Evolutionary conservation across 2,888 invertebrate genomes (phyloP).

Genomic region (Norana najaformis): DNA sequence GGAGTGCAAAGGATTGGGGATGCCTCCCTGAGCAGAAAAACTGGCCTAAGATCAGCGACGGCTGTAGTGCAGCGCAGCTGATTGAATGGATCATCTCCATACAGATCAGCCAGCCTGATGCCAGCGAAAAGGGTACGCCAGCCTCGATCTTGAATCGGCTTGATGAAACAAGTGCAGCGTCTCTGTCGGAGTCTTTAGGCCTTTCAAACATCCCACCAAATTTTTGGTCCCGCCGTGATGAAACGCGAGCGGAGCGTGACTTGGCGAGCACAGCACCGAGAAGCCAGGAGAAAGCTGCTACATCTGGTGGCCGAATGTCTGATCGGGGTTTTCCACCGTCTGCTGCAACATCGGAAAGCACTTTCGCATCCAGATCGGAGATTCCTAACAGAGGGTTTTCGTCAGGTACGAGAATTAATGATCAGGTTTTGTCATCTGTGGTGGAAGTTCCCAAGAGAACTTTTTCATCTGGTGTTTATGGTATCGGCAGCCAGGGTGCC

Average conservation of each 20-base stretch:
- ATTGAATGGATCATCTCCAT: background rate
- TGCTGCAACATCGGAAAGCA: background rate
- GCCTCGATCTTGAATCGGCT: background rate
- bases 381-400: background rate
- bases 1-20: too few relatives aligned
- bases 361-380: background rate
- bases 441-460: background rate
- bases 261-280: background rate
- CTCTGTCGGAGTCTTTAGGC: background rate
- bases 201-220: background rate
- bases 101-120: background rate
- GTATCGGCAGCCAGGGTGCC: background rate
- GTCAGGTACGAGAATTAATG: background rate
- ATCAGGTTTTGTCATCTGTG: background rate
- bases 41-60: constrained; percentile 19
- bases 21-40: background rate
- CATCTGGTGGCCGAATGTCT: background rate
- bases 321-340: background rate
- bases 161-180: background rate
- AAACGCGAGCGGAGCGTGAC: background rate
- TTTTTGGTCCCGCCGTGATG: background rate
- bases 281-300: background rate
- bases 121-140: background rate
- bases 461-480: background rate
- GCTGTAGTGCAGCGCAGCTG: background rate